phyloP scores from a whole-genome alignment of 2,888 invertebrate species.

The Anoncus sp. region DNA sequence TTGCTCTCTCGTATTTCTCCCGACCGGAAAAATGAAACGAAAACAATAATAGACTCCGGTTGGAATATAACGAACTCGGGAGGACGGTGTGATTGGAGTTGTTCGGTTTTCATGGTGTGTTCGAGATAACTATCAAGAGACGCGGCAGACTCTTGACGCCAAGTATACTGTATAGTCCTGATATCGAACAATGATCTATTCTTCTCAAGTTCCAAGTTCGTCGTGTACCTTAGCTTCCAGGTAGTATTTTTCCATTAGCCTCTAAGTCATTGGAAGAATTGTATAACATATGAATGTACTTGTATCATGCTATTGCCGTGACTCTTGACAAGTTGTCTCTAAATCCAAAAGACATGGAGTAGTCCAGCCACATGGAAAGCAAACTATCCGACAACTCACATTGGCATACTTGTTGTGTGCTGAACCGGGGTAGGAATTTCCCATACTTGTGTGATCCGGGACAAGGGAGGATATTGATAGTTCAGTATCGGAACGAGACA shows the following conservation, averaged over 20 bases:
- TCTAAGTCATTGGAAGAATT: background rate
- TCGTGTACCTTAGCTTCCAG: background rate
- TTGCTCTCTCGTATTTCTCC: constrained; percentile 42
- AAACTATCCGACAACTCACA: constrained; percentile 78
- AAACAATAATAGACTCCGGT: constrained; percentile 55
- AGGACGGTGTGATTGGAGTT: background rate
- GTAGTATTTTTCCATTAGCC: background rate
- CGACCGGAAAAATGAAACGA: constrained; percentile 54
- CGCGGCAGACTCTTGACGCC: no score
- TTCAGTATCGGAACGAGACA: constrained; percentile 16
- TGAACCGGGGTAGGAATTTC: constrained; percentile 32
- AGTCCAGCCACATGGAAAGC: constrained; percentile 28
- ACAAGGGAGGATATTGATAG: background rate
- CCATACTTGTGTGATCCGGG: constrained; percentile 66
- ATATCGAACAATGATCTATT: background rate
- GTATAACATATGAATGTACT: background rate
- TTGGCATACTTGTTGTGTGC: constrained; percentile 69
- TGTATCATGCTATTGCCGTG: no score
- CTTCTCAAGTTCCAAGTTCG: background rate
- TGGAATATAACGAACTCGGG: constrained; percentile 27
- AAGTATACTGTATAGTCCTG: background rate
- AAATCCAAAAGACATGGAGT: background rate
- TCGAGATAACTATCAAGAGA: no score
- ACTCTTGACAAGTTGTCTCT: no score
- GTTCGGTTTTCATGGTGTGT: background rate